Evolutionary conservation across 2,888 invertebrate species (phyloP).

Genomic region (Hemistola chrysoprasaria): DNA sequence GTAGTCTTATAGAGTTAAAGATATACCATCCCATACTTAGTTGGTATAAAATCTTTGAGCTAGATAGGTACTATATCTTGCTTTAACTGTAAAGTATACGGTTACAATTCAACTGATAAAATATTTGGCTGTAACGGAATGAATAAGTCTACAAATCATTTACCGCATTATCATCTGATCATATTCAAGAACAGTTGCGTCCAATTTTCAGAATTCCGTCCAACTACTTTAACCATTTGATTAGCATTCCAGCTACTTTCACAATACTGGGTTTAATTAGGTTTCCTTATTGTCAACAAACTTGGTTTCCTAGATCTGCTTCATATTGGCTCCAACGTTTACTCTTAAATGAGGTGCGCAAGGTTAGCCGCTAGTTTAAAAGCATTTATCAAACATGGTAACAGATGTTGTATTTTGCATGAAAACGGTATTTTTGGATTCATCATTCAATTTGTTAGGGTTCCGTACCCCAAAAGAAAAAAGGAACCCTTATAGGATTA

Average conservation of each 20-base stretch:
- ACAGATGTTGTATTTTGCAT: slow-evolving; percentile 1
- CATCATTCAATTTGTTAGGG: too few species aligned
- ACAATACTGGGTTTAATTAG: slow-evolving; percentile 18
- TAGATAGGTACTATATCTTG: too few species aligned
- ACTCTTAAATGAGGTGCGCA: slow-evolving; percentile 1
- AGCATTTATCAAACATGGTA: slow-evolving; percentile 1
- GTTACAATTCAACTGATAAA: too few species aligned
- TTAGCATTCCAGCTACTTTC: slow-evolving; percentile 17
- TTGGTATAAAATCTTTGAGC: too few species aligned
- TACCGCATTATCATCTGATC: background rate
- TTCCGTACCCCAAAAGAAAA: too few species aligned
- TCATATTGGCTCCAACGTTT: slow-evolving; percentile 5
- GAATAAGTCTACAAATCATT: slow-evolving; percentile 1
- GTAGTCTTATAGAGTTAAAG: too few species aligned
- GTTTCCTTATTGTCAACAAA: slow-evolving; percentile 11
- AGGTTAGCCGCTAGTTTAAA: background rate
- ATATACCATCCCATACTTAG: too few species aligned
- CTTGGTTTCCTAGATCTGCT: slow-evolving; percentile 6
- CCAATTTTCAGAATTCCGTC: slow-evolving; percentile 12
- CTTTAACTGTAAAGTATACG: too few species aligned
- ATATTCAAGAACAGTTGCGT: slow-evolving; percentile 5
- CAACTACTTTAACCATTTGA: slow-evolving; percentile 18
- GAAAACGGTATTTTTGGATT: background rate
- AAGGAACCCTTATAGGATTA: too few species aligned
- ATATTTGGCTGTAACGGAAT: too few species aligned